phyloP scores from a whole-genome alignment of 2,888 invertebrate species.

The Dilophus febrilis region DNA sequence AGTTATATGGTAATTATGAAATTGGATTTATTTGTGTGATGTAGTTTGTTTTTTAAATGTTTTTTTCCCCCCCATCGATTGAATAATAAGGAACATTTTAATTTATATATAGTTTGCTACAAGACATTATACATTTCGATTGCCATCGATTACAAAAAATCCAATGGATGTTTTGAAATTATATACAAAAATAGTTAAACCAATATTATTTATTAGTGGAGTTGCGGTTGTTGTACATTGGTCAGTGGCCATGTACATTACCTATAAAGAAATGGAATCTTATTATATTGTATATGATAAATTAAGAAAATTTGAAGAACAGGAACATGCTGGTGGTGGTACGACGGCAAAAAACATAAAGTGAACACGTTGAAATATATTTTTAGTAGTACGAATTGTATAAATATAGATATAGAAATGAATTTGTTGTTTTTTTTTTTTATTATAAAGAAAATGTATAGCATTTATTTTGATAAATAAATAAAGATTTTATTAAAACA shows the following conservation, averaged over 20 bases:
- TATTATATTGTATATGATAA: slow-evolving; percentile 18
- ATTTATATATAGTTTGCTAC: slow-evolving; percentile 39
- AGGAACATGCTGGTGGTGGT: too few relatives aligned
- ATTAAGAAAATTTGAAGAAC: slow-evolving; percentile 19
- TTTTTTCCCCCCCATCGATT: too few relatives aligned
- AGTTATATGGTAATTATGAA: slow-evolving; percentile 37
- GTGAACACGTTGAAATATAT: too few relatives aligned
- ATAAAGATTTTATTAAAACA: too few relatives aligned
- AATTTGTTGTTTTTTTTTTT: too few relatives aligned
- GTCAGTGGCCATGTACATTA: slow-evolving; percentile 36
- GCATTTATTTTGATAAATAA: too few relatives aligned
- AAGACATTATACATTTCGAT: slow-evolving; percentile 40
- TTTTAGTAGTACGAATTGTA: too few relatives aligned
- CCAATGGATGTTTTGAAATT: slow-evolving; percentile 36
- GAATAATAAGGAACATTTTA: too few relatives aligned
- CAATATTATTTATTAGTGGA: slow-evolving; percentile 34
- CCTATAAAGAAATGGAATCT: slow-evolving; percentile 41
- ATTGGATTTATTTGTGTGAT: slow-evolving; percentile 9
- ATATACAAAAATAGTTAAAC: slow-evolving; percentile 35
- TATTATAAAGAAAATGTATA: too few relatives aligned
- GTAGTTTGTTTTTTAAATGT: slow-evolving; percentile 6
- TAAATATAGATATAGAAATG: too few relatives aligned
- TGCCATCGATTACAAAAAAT: slow-evolving; percentile 43
- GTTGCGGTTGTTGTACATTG: slow-evolving; percentile 35
- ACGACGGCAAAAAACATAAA: too few relatives aligned